Base-by-base conservation (phyloP, 2,797 vertebrate species). In the Gadopsis marmoratus region DNA sequence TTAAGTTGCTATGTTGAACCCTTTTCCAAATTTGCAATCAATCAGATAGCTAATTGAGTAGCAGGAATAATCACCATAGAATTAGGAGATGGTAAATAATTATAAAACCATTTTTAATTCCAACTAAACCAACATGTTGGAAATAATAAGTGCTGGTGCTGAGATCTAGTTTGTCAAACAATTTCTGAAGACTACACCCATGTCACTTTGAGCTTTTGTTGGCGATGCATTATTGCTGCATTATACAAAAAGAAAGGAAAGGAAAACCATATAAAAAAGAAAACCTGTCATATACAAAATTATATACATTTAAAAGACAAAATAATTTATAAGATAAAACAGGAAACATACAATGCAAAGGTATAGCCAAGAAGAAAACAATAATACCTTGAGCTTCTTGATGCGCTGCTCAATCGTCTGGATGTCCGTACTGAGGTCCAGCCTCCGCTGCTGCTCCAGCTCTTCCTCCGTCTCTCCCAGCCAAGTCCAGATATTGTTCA, bases 391-490 rank as follows among this genome's bases (percentile, higher is more conserved):
- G 56, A 99, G 94, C 86, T 97, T 99, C 83, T 95, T 96, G 88
- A 99, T 99, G 78, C 96, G 96, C 64, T 94, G 93, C 80, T 98
- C 94, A 1, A 99, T 99, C 1, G 95, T 95, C 71, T 96, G 96
- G 91, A 99, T 97, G 87, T 98, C 96, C 0, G 97, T 97, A 90
- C 97, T 95, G 84, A 96, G 93, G 78, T 97, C 96, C 90, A 97
- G 94, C 69, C 53, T 92, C 43, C 65, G 91, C 51, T 97, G 95
- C 54, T 94, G 95, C 65, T 97, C 95, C 83, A 99, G 93, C 33
- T 97, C 96, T 11, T 96, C 95, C 90, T 96, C 96, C 0, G 95
- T 96, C 86, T 96, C 95, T 35, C 91, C 92, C 33, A 99, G 92
- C 98, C 98, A 99, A 53, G 87, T 71, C 95, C 96, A 97, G 78